Base-by-base conservation (phyloP, 2,113 vertebrate genomes). In the Macrotis lagotis region DNA sequence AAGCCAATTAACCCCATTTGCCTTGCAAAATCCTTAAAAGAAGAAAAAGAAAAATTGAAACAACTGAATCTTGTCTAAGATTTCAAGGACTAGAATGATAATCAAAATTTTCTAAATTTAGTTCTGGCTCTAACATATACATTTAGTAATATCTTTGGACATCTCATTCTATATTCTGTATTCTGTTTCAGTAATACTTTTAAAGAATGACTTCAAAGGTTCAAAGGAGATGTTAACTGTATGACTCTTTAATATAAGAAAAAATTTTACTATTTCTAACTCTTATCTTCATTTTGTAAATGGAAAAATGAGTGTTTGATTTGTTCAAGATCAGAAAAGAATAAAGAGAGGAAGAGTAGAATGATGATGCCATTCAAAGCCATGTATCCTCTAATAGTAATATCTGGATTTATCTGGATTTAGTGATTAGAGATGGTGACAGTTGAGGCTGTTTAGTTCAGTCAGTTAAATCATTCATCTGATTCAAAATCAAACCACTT, bases 1-100 rank as follows among this genome's bases (percentile, higher is more conserved):
- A n/a, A n/a, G n/a, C n/a, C n/a, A n/a, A n/a, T n/a, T n/a, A n/a
- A n/a, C n/a, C n/a, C n/a, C n/a, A n/a, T n/a, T n/a, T n/a, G n/a
- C n/a, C n/a, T n/a, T n/a, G n/a, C n/a, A n/a, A n/a, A n/a, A n/a
- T n/a, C n/a, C n/a, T n/a, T n/a, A n/a, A 50, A 22, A 14, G 37
- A 3, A 4, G 44, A 89, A 92, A 89, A 48, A 25, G 51, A 91
- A 51, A 44, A n/a, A 91, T 93, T 59, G 90, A 92, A 92, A 92
- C 44, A 51, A 91, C 0, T 94, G 48, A 2, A 50, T 89, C 90
- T 93, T 92, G 90, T 91, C 22, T 74, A n/a, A n/a, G 10, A 94
- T 37, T 95, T 95, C n/a, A n/a, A 55, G 28, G 12, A 26, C n/a
- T 49, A 47, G 26, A 25, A 37, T 91, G 47, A 92, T 31, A 88